Evolutionary conservation across 53 echinoderm and acorn worm genomes (phyloP), one percentile per base, ranked within the genome.

Genomic region (Apostichopus leukothele): DNA sequence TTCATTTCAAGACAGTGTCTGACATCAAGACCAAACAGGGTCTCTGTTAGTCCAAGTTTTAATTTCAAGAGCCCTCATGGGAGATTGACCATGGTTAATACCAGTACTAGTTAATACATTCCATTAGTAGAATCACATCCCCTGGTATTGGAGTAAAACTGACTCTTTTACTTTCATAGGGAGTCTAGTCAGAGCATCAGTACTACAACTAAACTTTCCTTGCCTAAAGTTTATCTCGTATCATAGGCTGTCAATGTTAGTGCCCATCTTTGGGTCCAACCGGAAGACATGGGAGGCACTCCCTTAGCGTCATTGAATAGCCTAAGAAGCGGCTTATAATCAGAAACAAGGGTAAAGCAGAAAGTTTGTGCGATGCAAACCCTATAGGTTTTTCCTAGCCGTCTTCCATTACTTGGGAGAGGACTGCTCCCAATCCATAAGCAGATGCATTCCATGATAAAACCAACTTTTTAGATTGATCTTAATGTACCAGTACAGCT

Each of bases 311-410:
- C 90, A 54, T 61, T 87, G 52, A 92, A 81, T 63, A 87, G 19
- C 0, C 80, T 86, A 12, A 92, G 50, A 51, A 94, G 73, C n/a
- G 94, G 94, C 55, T 91, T 94, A 60, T 91, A 89, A 68, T 93
- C 93, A 12, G 92, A 90, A 51, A 75, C 51, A 7, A 90, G 80
- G 9, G 78, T 79, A 81, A 92, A 92, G n/a, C 7, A 9, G 86
- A 67, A 12, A 86, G 52, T 1, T 75, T 86, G 51, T 54, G 86
- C 50, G 74, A 86, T 4, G 53, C 73, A 18, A 10, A 86, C 2
- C 74, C 74, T 5, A 74, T 86, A 4, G 74, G 74, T 9, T 4
- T 12, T 20, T 86, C 86, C 9, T 75, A 50, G 11, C 74, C 75
- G 52, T 86, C 86, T 8, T 77, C 60, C 60, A 73, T 86, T 5